Evolutionary conservation across 1,140 invertebrate species (phyloP), one percentile per base, ranked within the genome.

Genomic region (Cardiocondyla obscurior): DNA sequence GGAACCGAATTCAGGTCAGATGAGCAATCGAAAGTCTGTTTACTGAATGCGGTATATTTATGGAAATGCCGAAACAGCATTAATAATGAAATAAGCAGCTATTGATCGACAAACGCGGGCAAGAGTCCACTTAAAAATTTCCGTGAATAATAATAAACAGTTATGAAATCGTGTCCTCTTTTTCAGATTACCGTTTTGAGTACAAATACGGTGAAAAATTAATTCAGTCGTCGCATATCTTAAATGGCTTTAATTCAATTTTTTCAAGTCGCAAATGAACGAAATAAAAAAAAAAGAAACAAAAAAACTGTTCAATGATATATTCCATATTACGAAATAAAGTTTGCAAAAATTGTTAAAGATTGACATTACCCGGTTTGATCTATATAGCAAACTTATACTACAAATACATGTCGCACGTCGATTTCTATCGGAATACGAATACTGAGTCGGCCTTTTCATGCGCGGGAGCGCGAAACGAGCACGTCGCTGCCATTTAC

Each of bases 401-500:
- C 2, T 84, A 33, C 33, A 70, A 65, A 64, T 76, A 85, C 53
- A 81, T 53, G 33, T 69, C 22, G 62, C 25, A 39, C 33, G 36
- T 53, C 74, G 30, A 77, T 79, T 69, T 79, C 62, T 55, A 55
- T 69, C 74, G 58, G 58, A 39, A 22, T 62, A 46, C 70, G 57
- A 64, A 39, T 51, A 67, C 60, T 33, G 73, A 77, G 33, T 77
- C 74, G 74, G 62, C 16, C 74, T 69, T 58, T 81, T 70, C 77
- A 58, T 33, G 51, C 25, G 19, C 51, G 64, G 8, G 39, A 44
- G 19, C 53, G 67, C 67, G 53, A 81, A 81, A 72, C 67, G 25
- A 73, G 51, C 74, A 79, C 74, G 74, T 67, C 60, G 74, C 60
- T 67, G 46, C 60, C 74, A 79, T 79, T 79, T 79, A 79, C 62